Base-by-base conservation (phyloP, 2,888 invertebrate species). In the Parochlus steinenii region DNA sequence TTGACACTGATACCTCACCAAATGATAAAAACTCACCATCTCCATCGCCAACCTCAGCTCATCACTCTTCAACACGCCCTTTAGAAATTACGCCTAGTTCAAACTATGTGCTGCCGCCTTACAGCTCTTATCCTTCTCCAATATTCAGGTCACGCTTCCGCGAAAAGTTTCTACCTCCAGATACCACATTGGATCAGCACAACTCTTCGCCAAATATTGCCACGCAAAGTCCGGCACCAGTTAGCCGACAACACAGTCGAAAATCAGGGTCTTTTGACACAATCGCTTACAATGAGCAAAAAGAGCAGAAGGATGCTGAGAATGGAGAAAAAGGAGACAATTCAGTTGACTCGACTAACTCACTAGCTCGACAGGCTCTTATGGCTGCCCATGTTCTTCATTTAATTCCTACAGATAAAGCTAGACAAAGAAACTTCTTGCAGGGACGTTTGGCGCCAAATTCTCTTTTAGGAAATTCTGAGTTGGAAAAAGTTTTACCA, bases 401-500 rank as follows among this genome's bases (percentile, higher is more conserved):
- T 55, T 67, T 83, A 41, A 82, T 85, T 51, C 83, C 85, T 15
- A 78, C 81, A 3, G 73, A 74, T 44, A 81, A 80, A 54, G 85
- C 81, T 18, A 63, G 82, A 47, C 77, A 81, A 60, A 75, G 83
- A 49, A 85, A 82, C 53, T 81, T 71, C 53, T 62, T 85, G 3
- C 79, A 80, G 52, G 85, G 85, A 26, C 68, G 79, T 45, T 63
- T 83, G 38, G 82, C 82, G 25, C 74, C 80, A 2, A 77, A 77
- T 50, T 79, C 86, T 1, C 57, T 92, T 26, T 61, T 92, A 28
- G 90, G 92, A 0, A 69, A 80, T 3, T 71, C 73, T 12, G 92
- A 95, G 53, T 62, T 95, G 38, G 79, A 81, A 46, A 75, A 85
- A 54, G 78, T 83, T 28, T 71, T 93, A 47, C 89, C 89, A 2